Evolutionary conservation across 2,113 vertebrate species (phyloP).

Genomic region (Podarcis raffonei): DNA sequence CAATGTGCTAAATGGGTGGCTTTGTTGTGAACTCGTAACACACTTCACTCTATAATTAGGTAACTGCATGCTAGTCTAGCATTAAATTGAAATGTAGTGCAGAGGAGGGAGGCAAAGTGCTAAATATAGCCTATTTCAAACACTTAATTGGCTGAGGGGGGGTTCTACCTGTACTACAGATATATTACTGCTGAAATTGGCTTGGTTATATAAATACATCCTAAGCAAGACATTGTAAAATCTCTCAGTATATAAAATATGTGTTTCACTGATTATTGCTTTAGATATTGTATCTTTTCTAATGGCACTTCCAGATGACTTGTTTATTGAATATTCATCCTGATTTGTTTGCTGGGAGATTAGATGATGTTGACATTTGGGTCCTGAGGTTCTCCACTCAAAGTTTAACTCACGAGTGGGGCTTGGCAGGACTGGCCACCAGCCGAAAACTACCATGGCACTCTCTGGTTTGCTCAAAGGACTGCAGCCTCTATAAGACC

Average conservation of each 20-base stretch:
- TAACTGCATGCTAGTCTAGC: slow-evolving; percentile 13
- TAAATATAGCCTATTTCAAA: not conserved
- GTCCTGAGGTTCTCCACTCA: too few relatives aligned
- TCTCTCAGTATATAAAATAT: too few relatives aligned
- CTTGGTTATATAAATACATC: not conserved
- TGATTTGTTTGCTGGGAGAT: too few relatives aligned
- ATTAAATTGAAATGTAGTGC: slow-evolving; percentile 47
- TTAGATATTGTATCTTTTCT: too few relatives aligned
- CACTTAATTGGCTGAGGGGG: not conserved
- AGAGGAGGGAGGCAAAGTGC: not conserved
- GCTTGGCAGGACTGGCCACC: too few relatives aligned
- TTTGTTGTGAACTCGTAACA: slow-evolving; percentile 13
- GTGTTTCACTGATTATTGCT: too few relatives aligned
- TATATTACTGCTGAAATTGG: not conserved
- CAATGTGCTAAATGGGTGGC: slow-evolving; percentile 32
- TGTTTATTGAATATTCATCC: too few relatives aligned
- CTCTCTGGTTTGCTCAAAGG: too few relatives aligned
- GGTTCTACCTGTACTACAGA: not conserved
- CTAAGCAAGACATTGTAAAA: not conserved
- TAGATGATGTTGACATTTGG: too few relatives aligned
- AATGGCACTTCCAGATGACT: too few relatives aligned
- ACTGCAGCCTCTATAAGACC: not conserved
- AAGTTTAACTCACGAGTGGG: too few relatives aligned
- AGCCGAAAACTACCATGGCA: too few relatives aligned
- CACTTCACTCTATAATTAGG: slow-evolving; percentile 54